These are phyloP conservation scores for Phortica magna DNA, from an alignment of 2,888 invertebrate species.

Conservation along the genomic window DNA sequence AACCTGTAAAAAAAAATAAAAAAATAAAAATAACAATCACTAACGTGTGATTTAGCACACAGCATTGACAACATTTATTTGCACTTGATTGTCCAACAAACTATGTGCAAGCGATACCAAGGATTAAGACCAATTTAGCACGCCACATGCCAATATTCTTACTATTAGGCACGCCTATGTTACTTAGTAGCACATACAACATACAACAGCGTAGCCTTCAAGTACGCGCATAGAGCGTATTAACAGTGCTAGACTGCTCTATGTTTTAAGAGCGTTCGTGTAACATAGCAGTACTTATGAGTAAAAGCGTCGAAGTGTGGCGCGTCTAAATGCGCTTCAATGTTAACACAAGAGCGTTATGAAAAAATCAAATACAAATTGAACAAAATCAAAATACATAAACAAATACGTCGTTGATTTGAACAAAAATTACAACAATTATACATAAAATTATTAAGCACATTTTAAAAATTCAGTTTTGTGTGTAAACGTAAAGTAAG, in stretches of 20 bases:
- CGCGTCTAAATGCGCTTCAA: too few relatives aligned
- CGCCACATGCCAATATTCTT: too few relatives aligned
- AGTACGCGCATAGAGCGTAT: too few relatives aligned
- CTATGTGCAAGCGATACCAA: background rate
- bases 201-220: too few relatives aligned
- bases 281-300: too few relatives aligned
- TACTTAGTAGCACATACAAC: too few relatives aligned
- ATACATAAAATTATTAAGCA: conserved; percentile 30
- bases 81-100: background rate
- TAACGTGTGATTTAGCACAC: background rate
- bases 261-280: too few relatives aligned
- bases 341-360: background rate
- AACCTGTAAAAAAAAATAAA: too few relatives aligned
- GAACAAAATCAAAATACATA: background rate
- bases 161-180: too few relatives aligned
- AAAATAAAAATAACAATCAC: too few relatives aligned
- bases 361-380: background rate
- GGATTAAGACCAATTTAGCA: background rate
- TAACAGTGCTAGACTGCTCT: too few relatives aligned
- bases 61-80: background rate
- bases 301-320: too few relatives aligned
- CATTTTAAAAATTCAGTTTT: conserved; percentile 42
- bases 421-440: conserved; percentile 26
- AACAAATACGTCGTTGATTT: background rate
- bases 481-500: conserved; percentile 57